A percentile compares a stretch with the other conserved stretches of the same genome.
These are phyloP conservation scores for Apus apus DNA, from an alignment of 2,113 vertebrate species.

Conservation along the genomic window DNA sequence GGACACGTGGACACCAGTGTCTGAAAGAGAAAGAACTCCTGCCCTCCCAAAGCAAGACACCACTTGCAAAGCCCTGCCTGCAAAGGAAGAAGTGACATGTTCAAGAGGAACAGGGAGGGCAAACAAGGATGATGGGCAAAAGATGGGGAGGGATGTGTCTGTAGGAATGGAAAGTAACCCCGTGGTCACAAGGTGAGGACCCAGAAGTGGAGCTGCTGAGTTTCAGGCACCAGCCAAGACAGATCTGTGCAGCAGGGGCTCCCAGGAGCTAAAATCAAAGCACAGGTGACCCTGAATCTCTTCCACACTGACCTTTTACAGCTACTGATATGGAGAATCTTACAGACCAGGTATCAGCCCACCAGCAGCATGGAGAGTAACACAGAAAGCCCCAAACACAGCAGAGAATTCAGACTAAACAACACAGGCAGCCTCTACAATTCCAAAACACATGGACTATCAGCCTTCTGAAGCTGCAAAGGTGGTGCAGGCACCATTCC, in stretches of 20 bases:
- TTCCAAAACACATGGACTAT: not conserved
- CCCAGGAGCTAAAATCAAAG: not conserved
- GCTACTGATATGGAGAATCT: not conserved
- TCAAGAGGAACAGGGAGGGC: not conserved
- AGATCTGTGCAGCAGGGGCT: not conserved
- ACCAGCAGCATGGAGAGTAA: not conserved
- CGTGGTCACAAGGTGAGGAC: not conserved
- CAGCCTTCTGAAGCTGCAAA: not conserved
- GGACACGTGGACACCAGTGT: accelerated
- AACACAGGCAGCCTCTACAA: not conserved
- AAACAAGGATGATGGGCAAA: not conserved
- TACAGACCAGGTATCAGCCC: not conserved
- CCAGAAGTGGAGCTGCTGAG: not conserved
- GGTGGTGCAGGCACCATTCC: not conserved
- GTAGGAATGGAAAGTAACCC: not conserved
- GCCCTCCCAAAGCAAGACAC: not conserved
- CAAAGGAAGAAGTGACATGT: not conserved
- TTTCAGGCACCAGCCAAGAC: not conserved
- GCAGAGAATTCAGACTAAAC: not conserved
- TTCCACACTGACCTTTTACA: not conserved
- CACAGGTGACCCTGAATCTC: not conserved
- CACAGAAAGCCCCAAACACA: not conserved
- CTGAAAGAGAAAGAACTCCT: not conserved
- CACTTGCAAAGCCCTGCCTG: not conserved
- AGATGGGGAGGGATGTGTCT: accelerated